Percentiles rank a stretch among this genome's conserved stretches.
Conservation (phyloP, 92 coral and sea anemone species). For the Zoanthus sociatus region DNA sequence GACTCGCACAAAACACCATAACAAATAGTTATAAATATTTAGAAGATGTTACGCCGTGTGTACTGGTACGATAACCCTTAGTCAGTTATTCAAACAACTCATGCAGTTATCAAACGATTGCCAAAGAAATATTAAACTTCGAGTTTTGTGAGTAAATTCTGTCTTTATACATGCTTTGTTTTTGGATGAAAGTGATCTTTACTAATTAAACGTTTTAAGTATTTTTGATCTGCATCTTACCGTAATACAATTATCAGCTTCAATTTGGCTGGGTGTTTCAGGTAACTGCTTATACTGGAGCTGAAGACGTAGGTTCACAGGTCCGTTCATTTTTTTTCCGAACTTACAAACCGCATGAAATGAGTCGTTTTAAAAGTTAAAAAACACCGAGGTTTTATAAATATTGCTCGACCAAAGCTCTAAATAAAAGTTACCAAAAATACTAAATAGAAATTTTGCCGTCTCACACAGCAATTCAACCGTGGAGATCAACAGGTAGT, state of each 20-base stretch:
- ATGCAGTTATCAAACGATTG: background rate
- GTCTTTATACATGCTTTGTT: background rate
- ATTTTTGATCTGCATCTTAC: background rate
- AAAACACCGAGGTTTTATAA: background rate
- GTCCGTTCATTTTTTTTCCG: background rate
- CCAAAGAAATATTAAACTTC: background rate
- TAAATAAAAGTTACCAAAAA: background rate
- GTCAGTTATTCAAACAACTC: background rate
- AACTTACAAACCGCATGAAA: background rate
- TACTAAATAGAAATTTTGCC: background rate
- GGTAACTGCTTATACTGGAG: background rate
- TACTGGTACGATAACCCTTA: background rate
- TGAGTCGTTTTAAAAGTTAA: background rate
- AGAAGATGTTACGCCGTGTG: background rate
- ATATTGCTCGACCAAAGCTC: background rate
- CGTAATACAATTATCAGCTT: background rate
- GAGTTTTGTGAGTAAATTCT: background rate
- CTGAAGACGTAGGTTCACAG: background rate
- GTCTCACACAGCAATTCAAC: background rate
- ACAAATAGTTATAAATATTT: slow-evolving; percentile 10
- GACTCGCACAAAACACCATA: background rate
- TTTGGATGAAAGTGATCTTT: background rate
- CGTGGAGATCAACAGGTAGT: background rate
- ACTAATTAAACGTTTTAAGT: background rate
- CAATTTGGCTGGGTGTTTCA: background rate